Evolutionary conservation across 2,797 vertebrate genomes (phyloP).

Genomic region (Somateria mollissima): DNA sequence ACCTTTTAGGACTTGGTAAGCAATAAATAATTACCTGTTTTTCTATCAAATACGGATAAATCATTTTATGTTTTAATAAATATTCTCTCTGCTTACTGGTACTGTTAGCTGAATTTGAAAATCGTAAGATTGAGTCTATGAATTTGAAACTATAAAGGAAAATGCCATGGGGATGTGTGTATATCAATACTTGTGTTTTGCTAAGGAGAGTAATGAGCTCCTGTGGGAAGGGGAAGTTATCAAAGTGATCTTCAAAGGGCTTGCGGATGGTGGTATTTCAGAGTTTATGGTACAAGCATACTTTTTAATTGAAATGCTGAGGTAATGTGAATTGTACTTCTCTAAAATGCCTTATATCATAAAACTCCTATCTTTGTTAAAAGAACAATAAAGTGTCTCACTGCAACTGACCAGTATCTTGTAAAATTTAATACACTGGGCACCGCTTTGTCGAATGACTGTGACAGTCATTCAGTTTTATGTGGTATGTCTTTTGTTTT

Average conservation of each 20-base stretch:
- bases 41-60: neutral
- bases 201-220: slow-evolving; percentile 74
- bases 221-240: slow-evolving; percentile 59
- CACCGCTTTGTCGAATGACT: neutral
- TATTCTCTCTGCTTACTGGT: slow-evolving; percentile 6
- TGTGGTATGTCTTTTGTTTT: neutral
- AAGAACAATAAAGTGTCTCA: neutral
- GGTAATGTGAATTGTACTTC: neutral
- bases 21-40: slow-evolving; percentile 30
- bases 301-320: slow-evolving; percentile 30
- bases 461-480: neutral
- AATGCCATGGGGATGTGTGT: slow-evolving; percentile 30
- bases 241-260: slow-evolving; percentile 70
- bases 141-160: slow-evolving; percentile 48
- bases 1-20: slow-evolving; percentile 96
- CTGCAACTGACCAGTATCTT: neutral
- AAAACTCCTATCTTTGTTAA: neutral
- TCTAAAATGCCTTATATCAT: neutral
- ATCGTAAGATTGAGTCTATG: neutral
- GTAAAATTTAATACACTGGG: neutral
- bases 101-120: slow-evolving; percentile 54
- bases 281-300: slow-evolving; percentile 29
- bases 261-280: slow-evolving; percentile 47
- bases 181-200: slow-evolving; percentile 33
- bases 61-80: neutral